Base-by-base conservation (phyloP, 2,888 invertebrate species). In the Coenonympha glycerion region DNA sequence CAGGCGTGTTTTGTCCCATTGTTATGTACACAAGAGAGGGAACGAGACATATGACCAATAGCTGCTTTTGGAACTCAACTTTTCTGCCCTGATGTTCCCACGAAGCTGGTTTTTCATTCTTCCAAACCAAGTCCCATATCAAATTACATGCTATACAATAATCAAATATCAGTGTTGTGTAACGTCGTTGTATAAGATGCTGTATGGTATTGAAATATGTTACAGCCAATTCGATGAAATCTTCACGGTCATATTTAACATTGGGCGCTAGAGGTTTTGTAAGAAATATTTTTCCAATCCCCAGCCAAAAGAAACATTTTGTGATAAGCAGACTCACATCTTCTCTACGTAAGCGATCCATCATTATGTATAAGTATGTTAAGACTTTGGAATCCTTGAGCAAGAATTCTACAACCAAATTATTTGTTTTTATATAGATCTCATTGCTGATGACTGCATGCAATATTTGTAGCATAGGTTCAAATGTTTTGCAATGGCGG, bases 11-110 rank as follows among this genome's bases (percentile, higher is more conserved):
- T 31, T 68, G 69, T 6, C 64, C 59, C 19, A 49, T 33, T 2
- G 63, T 74, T 24, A 76, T 69, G 52, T 84, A 85, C 6, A 75
- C 66, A 22, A 91, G 69, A 22, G 92, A 68, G 0, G 94, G 94
- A 36, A 92, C 71, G 9, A 93, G 73, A 66, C 92, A 89, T 56
- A 91, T 82, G 42, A 89, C 81, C 16, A 92, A 69, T 58, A 92
- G 74, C 68, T 92, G 91, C 64, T 90, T 89, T 59, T 90, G 89
- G 52, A 91, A 79, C 22, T 87, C 69, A 8, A 73, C 57, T 24
- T 69, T 74, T 24, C 66, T 68, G 1, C 68, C 70, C 26, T 67
- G 55, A 2, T 60, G 50, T 18, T 66, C 57, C 31, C 62, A 61
- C 28, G 62, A 58, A 1, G 65, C 64, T 1, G 65, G 59, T n/a